These are phyloP conservation scores for Sylvietta virens DNA, from an alignment of 2,113 vertebrate species.

Conservation along the genomic window DNA sequence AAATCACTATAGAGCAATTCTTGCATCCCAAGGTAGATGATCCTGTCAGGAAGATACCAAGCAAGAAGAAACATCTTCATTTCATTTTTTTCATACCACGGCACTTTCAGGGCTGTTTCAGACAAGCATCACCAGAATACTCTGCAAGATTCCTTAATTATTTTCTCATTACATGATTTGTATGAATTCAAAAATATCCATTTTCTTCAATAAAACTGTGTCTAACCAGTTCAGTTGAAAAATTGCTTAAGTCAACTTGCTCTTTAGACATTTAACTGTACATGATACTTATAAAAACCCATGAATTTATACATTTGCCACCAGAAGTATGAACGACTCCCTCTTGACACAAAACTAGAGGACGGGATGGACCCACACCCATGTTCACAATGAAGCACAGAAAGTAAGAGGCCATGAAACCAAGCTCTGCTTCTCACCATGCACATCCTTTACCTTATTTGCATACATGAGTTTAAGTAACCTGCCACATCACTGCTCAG, in stretches of 20 bases:
- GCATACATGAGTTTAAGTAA: rapidly evolving
- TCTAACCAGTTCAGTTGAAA: neutral
- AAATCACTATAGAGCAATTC: neutral
- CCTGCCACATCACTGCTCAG: neutral
- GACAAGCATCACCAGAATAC: neutral
- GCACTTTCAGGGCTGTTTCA: neutral
- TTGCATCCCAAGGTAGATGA: neutral
- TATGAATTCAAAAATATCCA: neutral
- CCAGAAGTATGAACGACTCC: neutral
- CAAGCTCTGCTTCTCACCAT: neutral
- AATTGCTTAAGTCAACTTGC: neutral
- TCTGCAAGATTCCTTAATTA: neutral
- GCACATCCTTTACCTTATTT: neutral
- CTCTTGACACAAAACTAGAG: neutral
- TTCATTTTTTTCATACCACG: neutral
- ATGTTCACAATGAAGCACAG: rapidly evolving
- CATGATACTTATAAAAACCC: neutral
- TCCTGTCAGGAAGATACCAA: neutral
- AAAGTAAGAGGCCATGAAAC: neutral
- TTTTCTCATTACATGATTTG: neutral
- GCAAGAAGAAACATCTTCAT: neutral
- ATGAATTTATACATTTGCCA: neutral
- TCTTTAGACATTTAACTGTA: neutral
- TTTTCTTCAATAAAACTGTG: neutral
- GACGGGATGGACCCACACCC: neutral